Evolutionary conservation across 2,113 vertebrate genomes (phyloP), one percentile per base, ranked within the genome.

Genomic region (Rhipidura dahli): DNA sequence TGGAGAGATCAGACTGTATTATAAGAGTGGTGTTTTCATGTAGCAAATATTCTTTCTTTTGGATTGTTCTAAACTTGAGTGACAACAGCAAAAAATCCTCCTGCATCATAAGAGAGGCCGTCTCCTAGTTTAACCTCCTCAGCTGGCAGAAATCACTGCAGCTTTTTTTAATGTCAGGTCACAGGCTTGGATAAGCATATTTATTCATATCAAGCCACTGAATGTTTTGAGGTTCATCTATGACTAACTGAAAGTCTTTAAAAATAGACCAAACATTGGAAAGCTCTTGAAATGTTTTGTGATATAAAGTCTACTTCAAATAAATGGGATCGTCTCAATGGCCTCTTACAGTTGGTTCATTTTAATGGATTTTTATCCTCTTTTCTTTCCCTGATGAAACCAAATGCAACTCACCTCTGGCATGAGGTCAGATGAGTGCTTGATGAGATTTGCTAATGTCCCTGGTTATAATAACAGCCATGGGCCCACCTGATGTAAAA

Each of bases 321-420:
- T 86, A 88, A 88, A 93, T 70, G 71, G 40, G 49, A 64, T 83
- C 15, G 80, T 84, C 72, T 96, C 76, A 27, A 49, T 87, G 87
- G 83, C 77, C 90, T 78, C 53, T 89, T 89, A 40, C 2, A 65
- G 51, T 57, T 64, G 51, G 80, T 69, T 92, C 51, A 56, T 92
- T 90, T 78, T 93, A 94, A 93, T 96, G 83, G 79, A 56, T 90
- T 96, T 96, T 95, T 94, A 95, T 94, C 93, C 92, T 94, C 92
- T 96, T 82, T 91, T 70, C 66, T 88, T 96, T 64, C 76, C 50
- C 31, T 64, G 61, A 75, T 90, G 64, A 84, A 86, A 75, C 89
- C 60, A 90, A 92, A 90, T 83, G 72, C 77, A 96, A 47, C 76
- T 87, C 88, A 95, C 85, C 92, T 88, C 92, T 90, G 71, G n/a